A percentile compares a stretch with the other conserved stretches of the same genome.
phyloP scores from a whole-genome alignment of 2,888 invertebrate genomes.

The Nephrotoma flavescens region DNA sequence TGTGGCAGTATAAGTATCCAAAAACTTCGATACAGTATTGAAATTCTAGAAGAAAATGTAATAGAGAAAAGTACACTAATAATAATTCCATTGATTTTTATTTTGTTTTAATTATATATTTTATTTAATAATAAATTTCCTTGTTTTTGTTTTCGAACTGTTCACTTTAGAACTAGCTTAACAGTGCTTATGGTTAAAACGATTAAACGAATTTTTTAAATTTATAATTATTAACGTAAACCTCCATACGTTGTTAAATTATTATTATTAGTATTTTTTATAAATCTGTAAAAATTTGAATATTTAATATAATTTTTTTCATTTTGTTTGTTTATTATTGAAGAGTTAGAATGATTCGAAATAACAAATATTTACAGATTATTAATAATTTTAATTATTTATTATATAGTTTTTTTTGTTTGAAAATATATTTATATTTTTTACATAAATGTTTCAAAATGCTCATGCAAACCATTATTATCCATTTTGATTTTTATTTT shows the following conservation, averaged over 20 bases:
- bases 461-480: slow-evolving; percentile 1
- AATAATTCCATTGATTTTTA: neutral
- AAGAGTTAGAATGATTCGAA: neutral
- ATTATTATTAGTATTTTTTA: neutral
- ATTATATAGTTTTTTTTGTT: neutral
- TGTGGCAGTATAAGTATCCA: neutral
- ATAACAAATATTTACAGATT: slow-evolving; percentile 4
- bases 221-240: neutral
- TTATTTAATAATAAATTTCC: neutral
- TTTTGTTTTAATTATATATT: neutral
- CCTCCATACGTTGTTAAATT: neutral
- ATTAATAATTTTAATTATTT: neutral
- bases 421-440: neutral
- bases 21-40: neutral
- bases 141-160: neutral
- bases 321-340: neutral
- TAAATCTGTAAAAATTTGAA: neutral
- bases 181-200: neutral
- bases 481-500: neutral
- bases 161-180: neutral
- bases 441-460: neutral
- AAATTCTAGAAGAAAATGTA: neutral
- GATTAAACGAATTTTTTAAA: neutral
- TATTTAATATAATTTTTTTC: neutral
- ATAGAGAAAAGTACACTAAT: neutral